Conservation (phyloP, 2,888 invertebrate genomes). For the Caenorhabditis sp. region DNA sequence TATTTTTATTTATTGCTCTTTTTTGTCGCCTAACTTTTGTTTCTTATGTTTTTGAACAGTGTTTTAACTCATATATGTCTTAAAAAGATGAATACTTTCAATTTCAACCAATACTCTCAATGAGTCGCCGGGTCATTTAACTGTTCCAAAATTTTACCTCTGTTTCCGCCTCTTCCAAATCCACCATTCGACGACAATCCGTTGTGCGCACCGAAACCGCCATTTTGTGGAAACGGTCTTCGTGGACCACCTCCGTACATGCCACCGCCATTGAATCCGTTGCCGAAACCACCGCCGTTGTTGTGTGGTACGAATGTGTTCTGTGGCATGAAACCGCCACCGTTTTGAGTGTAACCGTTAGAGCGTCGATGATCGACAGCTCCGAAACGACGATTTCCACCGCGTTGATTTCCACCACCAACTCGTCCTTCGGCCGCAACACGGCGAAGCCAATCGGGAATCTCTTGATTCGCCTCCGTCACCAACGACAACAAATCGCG, state of each 20-base stretch:
- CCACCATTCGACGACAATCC: conserved; percentile 22
- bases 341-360: not conserved
- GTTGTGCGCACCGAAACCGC: conserved; percentile 33
- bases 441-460: conserved; percentile 53
- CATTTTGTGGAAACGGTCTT: conserved; percentile 31
- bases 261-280: not conserved
- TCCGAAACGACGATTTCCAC: conserved; percentile 31
- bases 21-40: too few species aligned
- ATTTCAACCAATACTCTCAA: too few species aligned
- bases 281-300: conserved; percentile 5
- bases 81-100: too few species aligned
- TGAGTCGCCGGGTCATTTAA: too few species aligned
- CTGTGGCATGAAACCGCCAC: conserved; percentile 15
- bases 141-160: conserved; percentile 9
- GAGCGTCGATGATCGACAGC: conserved; percentile 32
- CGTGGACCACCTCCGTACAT: conserved; percentile 19
- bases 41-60: too few species aligned
- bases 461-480: conserved; percentile 49
- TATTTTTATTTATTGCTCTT: too few species aligned
- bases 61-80: too few species aligned
- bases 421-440: conserved; percentile 48
- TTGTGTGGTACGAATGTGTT: not conserved
- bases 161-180: conserved; percentile 4
- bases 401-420: conserved; percentile 9
- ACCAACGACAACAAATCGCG: conserved; percentile 45